Base-by-base conservation (phyloP, 2,888 invertebrate genomes). In the Andrena trimmerana region DNA sequence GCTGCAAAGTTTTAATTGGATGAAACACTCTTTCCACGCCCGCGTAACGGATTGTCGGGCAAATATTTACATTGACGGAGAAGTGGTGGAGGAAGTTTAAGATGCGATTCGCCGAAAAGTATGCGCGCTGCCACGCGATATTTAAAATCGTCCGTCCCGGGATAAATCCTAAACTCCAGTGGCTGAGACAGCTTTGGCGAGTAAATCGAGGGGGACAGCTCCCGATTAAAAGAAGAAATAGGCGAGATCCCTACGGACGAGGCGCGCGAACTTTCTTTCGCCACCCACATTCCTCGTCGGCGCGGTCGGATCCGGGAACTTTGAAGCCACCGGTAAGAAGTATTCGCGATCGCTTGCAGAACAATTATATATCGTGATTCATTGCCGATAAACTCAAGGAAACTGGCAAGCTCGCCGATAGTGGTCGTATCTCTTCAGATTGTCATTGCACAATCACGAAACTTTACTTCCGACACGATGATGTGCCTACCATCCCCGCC, bases 151-250 rank as follows among this genome's bases (percentile, higher is more conserved):
- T 62, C 48, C 10, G 33, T 48, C 59, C 10, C 5, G 33, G 13
- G 50, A 67, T 74, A 67, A 67, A 74, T 50, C 16, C 48, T 5
- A 24, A 24, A 24, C 20, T 24, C 48, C 67, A 57, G 20, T 27
- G 50, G 54, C 4, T 29, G 2, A 6, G 42, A n/a, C 36, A 31
- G 36, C 16, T 20, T 33, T 8, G 8, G 2, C 66, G 60, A 33
- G 59, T 60, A 50, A 68, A 68, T 68, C 50, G 50, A 60, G 59
- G 10, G 52, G 54, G 8, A 13, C 20, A 27, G 62, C 29, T 59
- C 24, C 2, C 52, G 60, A 75, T 75, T 68, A 62, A 75, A 75
- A 68, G 68, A 62, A 36, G 50, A 75, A 52, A 62, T 27, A 62
- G 59, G 10, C 62, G 71, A 33, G 52, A 62, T 31, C 52, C 29